Evolutionary conservation across 64 coral and sea anemone genomes (phyloP).

Genomic region (Stichodactyla helianthus): DNA sequence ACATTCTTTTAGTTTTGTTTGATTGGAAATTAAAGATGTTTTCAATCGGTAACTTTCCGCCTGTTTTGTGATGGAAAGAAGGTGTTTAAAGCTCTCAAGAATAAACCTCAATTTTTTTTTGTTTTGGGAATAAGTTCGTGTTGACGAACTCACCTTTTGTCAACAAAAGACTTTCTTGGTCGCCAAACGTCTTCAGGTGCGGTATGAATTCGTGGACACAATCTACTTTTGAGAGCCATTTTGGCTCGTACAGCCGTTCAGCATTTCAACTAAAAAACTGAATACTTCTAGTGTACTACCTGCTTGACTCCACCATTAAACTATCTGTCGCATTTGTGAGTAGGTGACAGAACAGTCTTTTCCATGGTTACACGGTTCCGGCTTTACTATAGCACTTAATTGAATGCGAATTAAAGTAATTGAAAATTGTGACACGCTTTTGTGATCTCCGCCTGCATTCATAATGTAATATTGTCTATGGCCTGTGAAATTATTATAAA

Average conservation of each 20-base stretch:
- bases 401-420: constrained; percentile 12
- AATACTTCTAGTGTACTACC: background rate
- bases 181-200: background rate
- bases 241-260: background rate
- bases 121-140: background rate
- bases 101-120: background rate
- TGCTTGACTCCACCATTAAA: too few species aligned
- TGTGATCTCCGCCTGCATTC: background rate
- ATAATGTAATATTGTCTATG: constrained; percentile 2
- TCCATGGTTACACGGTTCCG: background rate
- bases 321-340: background rate
- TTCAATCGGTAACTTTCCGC: too few species aligned
- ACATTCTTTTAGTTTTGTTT: too few species aligned
- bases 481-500: background rate
- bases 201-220: background rate
- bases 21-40: too few species aligned
- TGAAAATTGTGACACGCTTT: constrained; percentile 4
- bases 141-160: background rate
- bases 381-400: background rate
- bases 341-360: background rate
- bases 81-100: too few species aligned
- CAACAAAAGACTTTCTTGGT: background rate
- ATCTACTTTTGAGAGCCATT: background rate
- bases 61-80: too few species aligned
- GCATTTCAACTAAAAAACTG: background rate